Evolutionary conservation across 2,888 invertebrate species (phyloP).

Genomic region (Iphiclides podalirius): DNA sequence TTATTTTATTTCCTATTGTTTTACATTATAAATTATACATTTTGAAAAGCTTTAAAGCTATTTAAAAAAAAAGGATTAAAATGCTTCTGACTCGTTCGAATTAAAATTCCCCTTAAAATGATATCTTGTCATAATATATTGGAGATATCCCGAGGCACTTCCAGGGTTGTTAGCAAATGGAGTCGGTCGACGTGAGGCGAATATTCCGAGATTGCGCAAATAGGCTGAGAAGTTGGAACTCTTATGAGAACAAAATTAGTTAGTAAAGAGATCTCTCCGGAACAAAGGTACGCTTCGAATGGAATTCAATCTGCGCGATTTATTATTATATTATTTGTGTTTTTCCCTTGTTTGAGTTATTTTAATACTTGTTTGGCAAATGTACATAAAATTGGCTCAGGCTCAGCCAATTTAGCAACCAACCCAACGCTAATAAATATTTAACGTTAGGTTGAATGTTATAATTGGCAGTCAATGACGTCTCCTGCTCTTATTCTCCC

Average conservation of each 20-base stretch:
- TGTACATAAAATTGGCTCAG: neutral
- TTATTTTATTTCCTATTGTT: no score
- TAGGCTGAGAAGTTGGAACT: conserved; percentile 29
- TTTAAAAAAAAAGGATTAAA: no score
- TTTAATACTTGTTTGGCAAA: neutral
- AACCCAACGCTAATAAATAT: no score
- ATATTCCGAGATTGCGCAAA: conserved; percentile 30
- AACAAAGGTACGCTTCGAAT: conserved; percentile 10
- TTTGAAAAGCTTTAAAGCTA: no score
- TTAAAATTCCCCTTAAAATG: no score
- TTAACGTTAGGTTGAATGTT: no score
- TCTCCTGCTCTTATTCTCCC: no score
- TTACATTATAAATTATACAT: no score
- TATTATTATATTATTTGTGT: conserved; percentile 8
- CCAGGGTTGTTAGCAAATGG: conserved; percentile 12
- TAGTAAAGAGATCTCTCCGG: conserved; percentile 29
- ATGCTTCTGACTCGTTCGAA: no score
- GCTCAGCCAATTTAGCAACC: no score
- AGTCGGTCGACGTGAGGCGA: conserved; percentile 22
- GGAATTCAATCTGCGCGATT: conserved; percentile 12
- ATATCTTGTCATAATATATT: neutral
- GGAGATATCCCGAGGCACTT: conserved; percentile 7
- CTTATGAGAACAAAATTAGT: conserved; percentile 34
- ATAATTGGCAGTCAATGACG: no score
- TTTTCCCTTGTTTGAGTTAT: neutral